These are phyloP conservation scores for Theodoxus fluviatilis DNA, from an alignment of 2,888 invertebrate genomes.

Conservation along the genomic window DNA sequence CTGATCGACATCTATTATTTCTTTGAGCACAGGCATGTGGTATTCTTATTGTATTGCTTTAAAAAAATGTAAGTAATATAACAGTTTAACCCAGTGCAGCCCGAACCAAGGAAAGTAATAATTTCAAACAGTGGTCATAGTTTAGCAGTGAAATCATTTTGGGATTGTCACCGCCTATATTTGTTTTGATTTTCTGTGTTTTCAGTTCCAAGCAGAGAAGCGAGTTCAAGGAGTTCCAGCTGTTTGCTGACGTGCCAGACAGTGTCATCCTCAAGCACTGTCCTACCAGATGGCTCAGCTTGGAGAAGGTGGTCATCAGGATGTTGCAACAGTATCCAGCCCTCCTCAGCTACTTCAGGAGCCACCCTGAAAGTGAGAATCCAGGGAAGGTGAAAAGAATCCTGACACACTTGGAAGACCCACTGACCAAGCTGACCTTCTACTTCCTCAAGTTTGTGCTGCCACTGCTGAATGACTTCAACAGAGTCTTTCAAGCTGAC, in stretches of 20 bases:
- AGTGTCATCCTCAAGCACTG: slow-evolving; percentile 10
- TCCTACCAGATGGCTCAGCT: slow-evolving; percentile 12
- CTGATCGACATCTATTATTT: slow-evolving; percentile 1
- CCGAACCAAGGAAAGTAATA: too few relatives aligned
- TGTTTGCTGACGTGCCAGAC: background rate
- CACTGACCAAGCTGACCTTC: background rate
- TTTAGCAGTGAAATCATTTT: too few relatives aligned
- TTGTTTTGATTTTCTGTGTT: too few relatives aligned
- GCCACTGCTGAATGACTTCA: slow-evolving; percentile 11
- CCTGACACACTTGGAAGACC: background rate
- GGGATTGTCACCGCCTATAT: too few relatives aligned
- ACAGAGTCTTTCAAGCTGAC: background rate
- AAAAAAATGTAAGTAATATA: too few relatives aligned
- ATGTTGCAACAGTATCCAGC: background rate
- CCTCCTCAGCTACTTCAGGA: background rate
- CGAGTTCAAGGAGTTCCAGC: background rate
- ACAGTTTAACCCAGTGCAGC: too few relatives aligned
- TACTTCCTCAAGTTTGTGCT: background rate
- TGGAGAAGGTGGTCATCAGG: background rate
- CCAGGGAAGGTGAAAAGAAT: background rate
- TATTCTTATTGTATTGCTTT: too few relatives aligned
- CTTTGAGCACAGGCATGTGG: slow-evolving; percentile 9
- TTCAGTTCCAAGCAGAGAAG: background rate
- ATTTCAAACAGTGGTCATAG: too few relatives aligned
- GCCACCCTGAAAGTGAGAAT: slow-evolving; percentile 2